phyloP scores from a whole-genome alignment of 2,797 vertebrate genomes.

The Melanotaenia maccullochi region DNA sequence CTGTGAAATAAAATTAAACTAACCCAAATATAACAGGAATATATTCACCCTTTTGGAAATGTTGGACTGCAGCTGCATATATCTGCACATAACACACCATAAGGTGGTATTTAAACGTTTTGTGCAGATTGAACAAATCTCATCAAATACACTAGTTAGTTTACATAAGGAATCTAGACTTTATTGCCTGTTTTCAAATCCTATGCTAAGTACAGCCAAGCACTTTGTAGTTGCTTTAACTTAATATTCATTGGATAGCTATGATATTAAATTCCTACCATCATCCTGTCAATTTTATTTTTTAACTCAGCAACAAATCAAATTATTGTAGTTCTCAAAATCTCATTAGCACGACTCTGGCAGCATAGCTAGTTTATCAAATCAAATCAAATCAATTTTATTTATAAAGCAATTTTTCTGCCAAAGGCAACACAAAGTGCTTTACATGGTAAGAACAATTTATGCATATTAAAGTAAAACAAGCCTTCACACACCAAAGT shows the following conservation, averaged over 20 bases:
- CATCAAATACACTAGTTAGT: background rate
- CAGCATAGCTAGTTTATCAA: background rate
- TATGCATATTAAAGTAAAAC: no score
- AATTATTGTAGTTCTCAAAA: background rate
- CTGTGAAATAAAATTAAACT: background rate
- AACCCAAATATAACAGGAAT: background rate
- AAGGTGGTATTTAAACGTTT: background rate
- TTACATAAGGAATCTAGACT: slow-evolving; percentile 1
- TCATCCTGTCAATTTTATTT: background rate
- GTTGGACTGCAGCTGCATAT: background rate
- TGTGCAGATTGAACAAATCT: background rate
- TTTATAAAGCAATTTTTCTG: no score
- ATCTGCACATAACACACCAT: background rate
- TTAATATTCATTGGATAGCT: background rate
- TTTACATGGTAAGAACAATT: no score
- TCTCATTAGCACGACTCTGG: background rate
- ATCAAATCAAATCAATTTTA: no score
- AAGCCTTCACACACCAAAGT: no score
- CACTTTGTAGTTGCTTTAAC: slow-evolving; percentile 7
- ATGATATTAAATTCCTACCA: slow-evolving; percentile 1
- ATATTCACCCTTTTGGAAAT: background rate
- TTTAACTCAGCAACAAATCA: background rate
- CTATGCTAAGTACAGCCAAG: background rate
- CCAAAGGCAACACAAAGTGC: no score
- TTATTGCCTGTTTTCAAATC: background rate